Base-by-base conservation (phyloP, 2,888 invertebrate genomes). In the Pemphredon lugubris region DNA sequence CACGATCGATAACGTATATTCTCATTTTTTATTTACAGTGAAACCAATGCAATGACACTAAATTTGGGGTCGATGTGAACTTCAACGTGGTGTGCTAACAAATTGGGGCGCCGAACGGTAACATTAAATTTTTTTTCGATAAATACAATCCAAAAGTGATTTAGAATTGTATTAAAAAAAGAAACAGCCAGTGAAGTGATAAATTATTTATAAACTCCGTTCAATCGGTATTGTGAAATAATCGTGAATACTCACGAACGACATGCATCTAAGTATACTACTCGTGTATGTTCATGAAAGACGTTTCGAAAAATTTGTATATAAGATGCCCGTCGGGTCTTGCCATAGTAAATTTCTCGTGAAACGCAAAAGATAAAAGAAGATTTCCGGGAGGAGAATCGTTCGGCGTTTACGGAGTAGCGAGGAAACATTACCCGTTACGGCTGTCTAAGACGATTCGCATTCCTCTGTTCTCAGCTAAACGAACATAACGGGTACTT, bases 21-120 rank as follows among this genome's bases (percentile, higher is more conserved):
- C 9, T 34, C n/a, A 11, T n/a, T 34, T 1, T 68, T 64, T 32
- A 32, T 77, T 87, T 88, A 26, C 87, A 89, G 88, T 89, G 87
- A 89, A 87, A 86, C 79, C 83, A 77, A 83, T 83, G 63, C 63
- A 67, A 73, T 54, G 73, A 65, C 55, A 69, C 47, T 69, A 79
- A 81, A 71, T 68, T 73, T 70, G 67, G 76, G 75, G 69, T 77
- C 80, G 73, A 82, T 80, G 75, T 81, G 80, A 85, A 87, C 79
- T 83, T 79, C 74, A 84, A 82, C 81, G 82, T 85, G 83, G 69
- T 83, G 84, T 82, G 84, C 81, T 80, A 75, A 70, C 59, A 79
- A 68, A 75, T 59, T 34, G 55, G 73, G 71, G 75, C 72, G 73
- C 61, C 63, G 59, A 61, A 68, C 73, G 55, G 51, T 67, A 53